A percentile compares a stretch with the other conserved stretches of the same genome.
These are phyloP conservation scores for Therioaphis trifolii DNA, from an alignment of 2,888 invertebrate genomes.

Conservation along the genomic window DNA sequence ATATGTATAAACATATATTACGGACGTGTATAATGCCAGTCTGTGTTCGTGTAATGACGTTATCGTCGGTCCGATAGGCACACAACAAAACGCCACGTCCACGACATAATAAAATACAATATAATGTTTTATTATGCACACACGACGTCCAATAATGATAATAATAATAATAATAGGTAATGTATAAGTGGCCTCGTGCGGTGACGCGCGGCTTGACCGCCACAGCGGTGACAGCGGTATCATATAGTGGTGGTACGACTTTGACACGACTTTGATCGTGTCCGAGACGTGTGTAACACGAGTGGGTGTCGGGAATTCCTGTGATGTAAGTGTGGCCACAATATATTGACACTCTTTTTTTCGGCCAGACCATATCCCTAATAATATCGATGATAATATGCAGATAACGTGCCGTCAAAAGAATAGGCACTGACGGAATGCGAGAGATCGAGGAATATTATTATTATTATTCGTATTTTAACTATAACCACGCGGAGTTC, in stretches of 20 bases:
- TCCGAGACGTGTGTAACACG: slow-evolving; percentile 6
- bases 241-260: background rate
- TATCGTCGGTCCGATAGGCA: slow-evolving; percentile 52
- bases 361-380: too few species aligned
- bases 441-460: too few species aligned
- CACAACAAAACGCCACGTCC: slow-evolving; percentile 3
- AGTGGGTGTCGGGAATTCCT: slow-evolving; percentile 18
- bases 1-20: too few species aligned
- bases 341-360: background rate
- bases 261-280: background rate
- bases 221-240: too few species aligned
- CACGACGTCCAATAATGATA: background rate
- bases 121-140: background rate
- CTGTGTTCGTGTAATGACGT: slow-evolving; percentile 38
- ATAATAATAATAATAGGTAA: slow-evolving; percentile 9
- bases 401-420: background rate
- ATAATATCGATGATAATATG: background rate
- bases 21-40: background rate
- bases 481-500: too few species aligned
- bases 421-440: background rate
- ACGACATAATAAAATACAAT: background rate
- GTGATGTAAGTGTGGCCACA: background rate
- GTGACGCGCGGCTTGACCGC: background rate
- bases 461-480: too few species aligned
- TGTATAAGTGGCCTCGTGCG: background rate